phyloP scores from a whole-genome alignment of 2,888 invertebrate genomes.

The Nymphalis c-album region DNA sequence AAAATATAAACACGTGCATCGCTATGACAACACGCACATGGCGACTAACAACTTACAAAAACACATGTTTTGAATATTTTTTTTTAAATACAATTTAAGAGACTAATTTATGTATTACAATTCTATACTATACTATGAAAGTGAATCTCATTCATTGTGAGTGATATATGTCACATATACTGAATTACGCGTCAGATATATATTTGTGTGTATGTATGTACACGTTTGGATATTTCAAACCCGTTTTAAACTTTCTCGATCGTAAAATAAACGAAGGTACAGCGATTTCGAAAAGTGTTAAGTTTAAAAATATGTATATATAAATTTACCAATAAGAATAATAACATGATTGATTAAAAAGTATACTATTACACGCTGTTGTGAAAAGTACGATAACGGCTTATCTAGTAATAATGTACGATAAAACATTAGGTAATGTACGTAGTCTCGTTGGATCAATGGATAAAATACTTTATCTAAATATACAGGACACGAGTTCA shows the following conservation, averaged over 20 bases:
- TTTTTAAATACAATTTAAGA: background rate
- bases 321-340: background rate
- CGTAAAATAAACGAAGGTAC: too few species aligned
- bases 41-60: too few species aligned
- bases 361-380: conserved; percentile 13
- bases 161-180: too few species aligned
- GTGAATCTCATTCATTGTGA: too few species aligned
- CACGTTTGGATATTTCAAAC: too few species aligned
- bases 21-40: background rate
- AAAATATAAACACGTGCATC: conserved; percentile 17
- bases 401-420: conserved; percentile 28
- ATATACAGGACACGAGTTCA: background rate
- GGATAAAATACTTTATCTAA: conserved; percentile 13
- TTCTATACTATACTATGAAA: too few species aligned
- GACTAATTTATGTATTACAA: too few species aligned
- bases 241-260: too few species aligned
- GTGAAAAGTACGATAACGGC: conserved; percentile 13
- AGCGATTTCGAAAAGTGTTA: background rate
- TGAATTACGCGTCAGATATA: too few species aligned
- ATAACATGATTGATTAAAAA: conserved; percentile 1
- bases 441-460: background rate
- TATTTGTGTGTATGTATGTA: too few species aligned
- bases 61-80: background rate
- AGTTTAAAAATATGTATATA: background rate
- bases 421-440: conserved; percentile 30